Percentiles rank a stretch among this genome's conserved stretches.
Conservation (phyloP, 1,140 invertebrate species). For the Formica exsecta region DNA sequence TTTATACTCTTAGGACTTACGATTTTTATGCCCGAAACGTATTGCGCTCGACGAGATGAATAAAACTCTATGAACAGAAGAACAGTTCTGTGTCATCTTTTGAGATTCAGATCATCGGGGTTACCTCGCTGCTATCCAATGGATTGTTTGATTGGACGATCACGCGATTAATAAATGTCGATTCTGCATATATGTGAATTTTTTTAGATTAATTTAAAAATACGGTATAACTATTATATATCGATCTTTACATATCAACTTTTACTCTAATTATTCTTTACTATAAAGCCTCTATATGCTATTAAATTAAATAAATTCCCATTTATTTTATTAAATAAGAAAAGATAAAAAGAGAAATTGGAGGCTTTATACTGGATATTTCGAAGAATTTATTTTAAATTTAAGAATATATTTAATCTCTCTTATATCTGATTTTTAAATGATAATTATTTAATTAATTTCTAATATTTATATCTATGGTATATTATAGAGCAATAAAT, state of each 20-base stretch:
- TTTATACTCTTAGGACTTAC: slow-evolving; percentile 47
- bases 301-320: not conserved
- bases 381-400: not conserved
- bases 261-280: not conserved
- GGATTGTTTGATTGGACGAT: not conserved
- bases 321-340: not conserved
- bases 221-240: not conserved
- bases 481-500: not conserved
- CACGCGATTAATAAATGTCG: not conserved
- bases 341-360: not conserved
- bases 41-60: slow-evolving; percentile 10
- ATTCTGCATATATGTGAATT: not conserved
- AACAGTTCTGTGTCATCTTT: slow-evolving; percentile 18
- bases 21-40: slow-evolving; percentile 42
- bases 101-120: not conserved
- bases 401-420: not conserved
- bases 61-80: slow-evolving; percentile 24
- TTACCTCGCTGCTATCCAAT: not conserved
- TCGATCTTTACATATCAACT: not conserved
- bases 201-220: not conserved
- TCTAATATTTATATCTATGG: not conserved
- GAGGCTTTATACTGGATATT: not conserved
- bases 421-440: not conserved
- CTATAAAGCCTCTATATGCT: not conserved
- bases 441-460: slow-evolving; percentile 1